These are phyloP conservation scores for Pteria penguin DNA, from an alignment of 2,888 invertebrate genomes.

Conservation along the genomic window DNA sequence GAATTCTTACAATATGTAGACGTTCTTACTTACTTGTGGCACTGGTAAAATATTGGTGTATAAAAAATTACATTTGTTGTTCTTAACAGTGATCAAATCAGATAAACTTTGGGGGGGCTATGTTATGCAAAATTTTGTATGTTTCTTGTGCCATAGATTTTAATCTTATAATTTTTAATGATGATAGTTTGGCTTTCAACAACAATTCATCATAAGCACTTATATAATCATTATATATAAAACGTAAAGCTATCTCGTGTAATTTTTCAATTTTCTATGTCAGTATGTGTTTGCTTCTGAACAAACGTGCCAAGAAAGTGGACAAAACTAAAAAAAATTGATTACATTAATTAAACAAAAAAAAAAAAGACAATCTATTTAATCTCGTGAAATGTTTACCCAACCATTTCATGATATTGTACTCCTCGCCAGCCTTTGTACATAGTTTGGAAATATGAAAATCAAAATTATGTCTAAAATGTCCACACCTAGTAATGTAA, in stretches of 20 bases:
- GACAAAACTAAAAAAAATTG: background rate
- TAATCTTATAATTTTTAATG: too few species aligned
- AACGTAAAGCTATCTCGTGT: background rate
- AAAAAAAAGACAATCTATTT: background rate
- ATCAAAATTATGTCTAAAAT: background rate
- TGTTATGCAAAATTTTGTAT: too few species aligned
- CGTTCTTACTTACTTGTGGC: background rate
- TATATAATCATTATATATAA: background rate
- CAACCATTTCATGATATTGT: background rate
- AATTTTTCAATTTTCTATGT: background rate
- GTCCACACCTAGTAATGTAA: too few species aligned
- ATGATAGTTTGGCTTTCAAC: too few species aligned
- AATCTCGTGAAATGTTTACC: background rate
- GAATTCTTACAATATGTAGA: background rate
- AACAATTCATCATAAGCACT: too few species aligned
- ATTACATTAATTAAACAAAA: background rate
- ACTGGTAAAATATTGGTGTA: background rate
- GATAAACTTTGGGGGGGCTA: too few species aligned
- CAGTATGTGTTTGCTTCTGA: background rate
- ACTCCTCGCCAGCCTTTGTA: background rate
- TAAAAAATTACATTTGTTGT: background rate
- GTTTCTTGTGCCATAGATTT: too few species aligned
- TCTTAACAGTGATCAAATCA: background rate
- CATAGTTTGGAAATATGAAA: background rate
- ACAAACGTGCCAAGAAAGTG: background rate